Percentiles rank a stretch among this genome's conserved stretches.
These are phyloP conservation scores for Pterocles gutturalis DNA, from an alignment of 2,113 vertebrate species.

Conservation along the genomic window DNA sequence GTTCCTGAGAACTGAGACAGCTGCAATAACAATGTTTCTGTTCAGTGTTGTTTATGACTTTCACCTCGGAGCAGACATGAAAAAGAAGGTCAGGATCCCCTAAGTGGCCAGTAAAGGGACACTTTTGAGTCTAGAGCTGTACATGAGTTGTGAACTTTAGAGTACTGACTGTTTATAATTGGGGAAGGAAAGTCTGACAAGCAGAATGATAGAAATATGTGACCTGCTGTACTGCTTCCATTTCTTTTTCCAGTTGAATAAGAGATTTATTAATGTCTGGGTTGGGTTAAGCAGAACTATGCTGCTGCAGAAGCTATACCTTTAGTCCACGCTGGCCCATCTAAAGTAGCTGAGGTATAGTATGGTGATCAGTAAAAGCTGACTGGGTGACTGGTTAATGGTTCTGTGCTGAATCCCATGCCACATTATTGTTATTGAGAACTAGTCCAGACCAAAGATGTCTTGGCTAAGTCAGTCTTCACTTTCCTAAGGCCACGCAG, in stretches of 20 bases:
- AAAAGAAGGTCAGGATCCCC: neutral
- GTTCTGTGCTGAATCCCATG: neutral
- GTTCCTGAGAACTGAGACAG: neutral
- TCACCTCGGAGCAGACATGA: neutral
- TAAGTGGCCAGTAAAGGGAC: neutral
- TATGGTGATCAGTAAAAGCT: neutral
- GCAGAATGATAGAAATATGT: neutral
- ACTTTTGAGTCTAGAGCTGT: neutral
- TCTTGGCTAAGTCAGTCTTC: neutral
- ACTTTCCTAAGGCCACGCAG: neutral
- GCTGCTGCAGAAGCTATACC: neutral
- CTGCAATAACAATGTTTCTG: neutral
- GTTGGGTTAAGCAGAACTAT: neutral
- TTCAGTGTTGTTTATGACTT: neutral
- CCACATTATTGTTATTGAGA: neutral
- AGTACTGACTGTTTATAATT: neutral
- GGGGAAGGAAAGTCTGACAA: neutral
- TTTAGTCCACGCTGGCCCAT: neutral
- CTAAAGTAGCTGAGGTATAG: neutral
- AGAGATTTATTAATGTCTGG: neutral
- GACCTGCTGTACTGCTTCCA: neutral
- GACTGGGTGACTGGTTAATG: accelerated
- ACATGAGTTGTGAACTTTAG: neutral
- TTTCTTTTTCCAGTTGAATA: neutral
- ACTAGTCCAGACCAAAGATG: neutral